These are phyloP conservation scores for Helicoverpa zea DNA, from an alignment of 1,140 invertebrate genomes.

Conservation along the genomic window DNA sequence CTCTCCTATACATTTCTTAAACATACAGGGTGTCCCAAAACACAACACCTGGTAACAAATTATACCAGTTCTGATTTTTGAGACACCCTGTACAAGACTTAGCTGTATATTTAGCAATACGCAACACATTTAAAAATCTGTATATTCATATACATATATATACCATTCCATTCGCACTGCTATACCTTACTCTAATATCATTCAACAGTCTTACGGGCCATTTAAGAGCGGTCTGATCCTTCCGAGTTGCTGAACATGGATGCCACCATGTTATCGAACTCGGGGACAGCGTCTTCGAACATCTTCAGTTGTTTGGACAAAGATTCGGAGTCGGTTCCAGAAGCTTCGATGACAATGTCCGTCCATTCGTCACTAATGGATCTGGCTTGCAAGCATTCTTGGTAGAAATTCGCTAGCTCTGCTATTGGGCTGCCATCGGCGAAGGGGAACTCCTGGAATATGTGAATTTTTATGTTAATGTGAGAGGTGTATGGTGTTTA, in stretches of 20 bases:
- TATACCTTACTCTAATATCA: slow-evolving; percentile 19
- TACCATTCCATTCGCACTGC: slow-evolving; percentile 29
- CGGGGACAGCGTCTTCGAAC: slow-evolving; percentile 78
- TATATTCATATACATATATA: slow-evolving; percentile 9
- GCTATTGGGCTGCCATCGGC: slow-evolving; percentile 81
- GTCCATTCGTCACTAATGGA: slow-evolving; percentile 70
- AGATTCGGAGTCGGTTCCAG: slow-evolving; percentile 61
- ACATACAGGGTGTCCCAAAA: too few relatives aligned
- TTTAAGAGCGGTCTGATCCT: slow-evolving; percentile 60
- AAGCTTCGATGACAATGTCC: slow-evolving; percentile 54
- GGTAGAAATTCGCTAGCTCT: slow-evolving; percentile 79
- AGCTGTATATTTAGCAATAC: neutral
- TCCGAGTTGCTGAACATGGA: slow-evolving; percentile 77
- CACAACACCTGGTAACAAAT: too few relatives aligned
- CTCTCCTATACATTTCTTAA: too few relatives aligned
- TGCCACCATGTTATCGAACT: slow-evolving; percentile 80
- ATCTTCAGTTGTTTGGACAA: slow-evolving; percentile 72
- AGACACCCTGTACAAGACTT: too few relatives aligned
- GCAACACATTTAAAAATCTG: slow-evolving; percentile 18
- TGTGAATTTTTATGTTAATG: neutral
- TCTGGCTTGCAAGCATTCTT: slow-evolving; percentile 76
- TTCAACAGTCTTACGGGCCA: slow-evolving; percentile 43
- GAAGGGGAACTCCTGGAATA: slow-evolving; percentile 79
- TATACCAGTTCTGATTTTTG: too few relatives aligned
- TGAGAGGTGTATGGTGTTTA: neutral